Evolutionary conservation across 64 coral and sea anemone species (phyloP).

Genomic region (Acropora yongei): DNA sequence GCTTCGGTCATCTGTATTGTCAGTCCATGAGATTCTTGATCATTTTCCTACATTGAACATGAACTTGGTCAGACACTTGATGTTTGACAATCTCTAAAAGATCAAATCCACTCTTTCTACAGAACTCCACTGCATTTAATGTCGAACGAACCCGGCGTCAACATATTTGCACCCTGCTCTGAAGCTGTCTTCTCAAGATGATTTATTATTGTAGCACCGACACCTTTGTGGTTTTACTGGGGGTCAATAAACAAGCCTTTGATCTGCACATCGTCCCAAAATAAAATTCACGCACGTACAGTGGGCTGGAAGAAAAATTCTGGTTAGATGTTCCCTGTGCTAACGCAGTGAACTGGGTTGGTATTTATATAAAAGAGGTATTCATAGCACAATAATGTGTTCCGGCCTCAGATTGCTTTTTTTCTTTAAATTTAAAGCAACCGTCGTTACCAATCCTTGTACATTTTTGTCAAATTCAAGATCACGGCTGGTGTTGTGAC

Average conservation of each 20-base stretch:
- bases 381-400: no score
- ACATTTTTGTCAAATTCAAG: no score
- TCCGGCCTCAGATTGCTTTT: no score
- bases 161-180: slow-evolving; percentile 10
- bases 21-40: not conserved
- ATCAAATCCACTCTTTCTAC: slow-evolving; percentile 64
- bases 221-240: slow-evolving; percentile 2
- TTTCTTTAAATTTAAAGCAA: no score
- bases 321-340: no score
- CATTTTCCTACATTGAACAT: not conserved
- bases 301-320: no score
- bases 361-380: no score
- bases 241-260: slow-evolving; percentile 53
- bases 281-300: no score
- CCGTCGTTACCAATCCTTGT: no score
- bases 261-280: not conserved
- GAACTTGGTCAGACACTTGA: slow-evolving; percentile 21
- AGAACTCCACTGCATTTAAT: slow-evolving; percentile 60
- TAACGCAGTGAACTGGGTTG: no score
- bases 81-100: slow-evolving; percentile 8
- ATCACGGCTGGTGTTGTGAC: no score
- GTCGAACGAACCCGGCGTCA: slow-evolving; percentile 34
- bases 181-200: slow-evolving; percentile 30
- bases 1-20: not conserved
- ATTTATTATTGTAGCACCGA: slow-evolving; percentile 20